phyloP scores from a whole-genome alignment of 2,797 vertebrate genomes.

The Lepidocolaptes lacrymiger region DNA sequence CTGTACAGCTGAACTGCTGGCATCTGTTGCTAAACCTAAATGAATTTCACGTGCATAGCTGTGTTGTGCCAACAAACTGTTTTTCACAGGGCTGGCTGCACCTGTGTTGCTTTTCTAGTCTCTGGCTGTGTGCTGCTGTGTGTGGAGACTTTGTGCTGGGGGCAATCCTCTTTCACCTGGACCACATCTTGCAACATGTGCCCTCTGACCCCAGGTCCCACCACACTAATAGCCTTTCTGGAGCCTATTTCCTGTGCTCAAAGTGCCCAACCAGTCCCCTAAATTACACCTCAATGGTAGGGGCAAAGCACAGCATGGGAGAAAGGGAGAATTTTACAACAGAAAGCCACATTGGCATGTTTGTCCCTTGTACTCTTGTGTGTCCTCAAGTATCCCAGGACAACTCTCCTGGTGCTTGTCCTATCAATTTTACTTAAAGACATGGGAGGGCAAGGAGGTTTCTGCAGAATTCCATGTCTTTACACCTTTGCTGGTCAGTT shows the following conservation, averaged over 20 bases:
- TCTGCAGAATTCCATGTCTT: not conserved
- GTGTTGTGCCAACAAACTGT: not conserved
- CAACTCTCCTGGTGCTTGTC: not conserved
- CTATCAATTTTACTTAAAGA: not conserved
- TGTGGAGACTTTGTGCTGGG: not conserved
- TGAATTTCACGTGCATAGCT: not conserved
- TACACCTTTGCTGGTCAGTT: not conserved
- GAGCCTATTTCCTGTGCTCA: not conserved
- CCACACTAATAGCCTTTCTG: not conserved
- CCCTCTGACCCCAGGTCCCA: not conserved
- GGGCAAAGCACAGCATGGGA: not conserved
- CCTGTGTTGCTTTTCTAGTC: not conserved
- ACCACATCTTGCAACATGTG: rapidly evolving
- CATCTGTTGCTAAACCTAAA: constrained; percentile 9
- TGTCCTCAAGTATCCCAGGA: not conserved
- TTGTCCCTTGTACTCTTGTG: not conserved
- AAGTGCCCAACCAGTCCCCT: not conserved
- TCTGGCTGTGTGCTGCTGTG: rapidly evolving
- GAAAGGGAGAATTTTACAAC: not conserved
- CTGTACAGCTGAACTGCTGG: constrained; percentile 14
- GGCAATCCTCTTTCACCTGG: not conserved
- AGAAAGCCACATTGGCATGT: not conserved
- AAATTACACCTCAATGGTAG: not conserved
- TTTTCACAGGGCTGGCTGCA: not conserved
- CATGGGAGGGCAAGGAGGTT: not conserved